A percentile compares a stretch with the other conserved stretches of the same genome.
Evolutionary conservation across 2,113 vertebrate species (phyloP).

Genomic region (Grantiella picta): DNA sequence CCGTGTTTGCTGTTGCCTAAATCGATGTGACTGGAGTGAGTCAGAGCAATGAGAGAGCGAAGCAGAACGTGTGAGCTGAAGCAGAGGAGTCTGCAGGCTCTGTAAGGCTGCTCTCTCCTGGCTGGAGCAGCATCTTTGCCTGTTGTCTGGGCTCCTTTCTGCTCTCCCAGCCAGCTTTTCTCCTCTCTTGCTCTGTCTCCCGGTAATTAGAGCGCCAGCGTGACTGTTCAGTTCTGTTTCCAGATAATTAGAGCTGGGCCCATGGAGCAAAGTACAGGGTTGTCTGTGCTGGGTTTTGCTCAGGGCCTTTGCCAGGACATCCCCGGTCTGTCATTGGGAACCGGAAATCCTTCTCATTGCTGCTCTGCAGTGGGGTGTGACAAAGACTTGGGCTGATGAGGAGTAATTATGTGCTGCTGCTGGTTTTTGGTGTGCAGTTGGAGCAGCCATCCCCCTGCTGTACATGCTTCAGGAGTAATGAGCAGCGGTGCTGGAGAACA

Average conservation of each 20-base stretch:
- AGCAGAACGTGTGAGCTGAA: neutral
- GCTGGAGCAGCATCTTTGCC: neutral
- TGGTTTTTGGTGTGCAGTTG: neutral
- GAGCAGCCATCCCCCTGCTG: neutral
- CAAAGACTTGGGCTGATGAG: neutral
- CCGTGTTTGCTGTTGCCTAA: neutral
- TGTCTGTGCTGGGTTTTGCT: neutral
- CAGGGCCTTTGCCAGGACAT: neutral
- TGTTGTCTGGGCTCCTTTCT: neutral
- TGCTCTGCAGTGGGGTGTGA: neutral
- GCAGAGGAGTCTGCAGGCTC: neutral
- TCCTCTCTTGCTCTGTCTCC: neutral
- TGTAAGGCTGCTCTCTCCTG: neutral
- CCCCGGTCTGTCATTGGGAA: neutral
- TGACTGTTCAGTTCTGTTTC: neutral
- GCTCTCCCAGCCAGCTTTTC: neutral
- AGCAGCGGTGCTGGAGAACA: neutral
- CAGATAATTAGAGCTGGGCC: neutral
- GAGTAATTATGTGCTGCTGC: neutral
- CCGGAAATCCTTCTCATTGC: neutral
- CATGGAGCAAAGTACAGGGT: neutral
- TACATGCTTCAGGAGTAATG: neutral
- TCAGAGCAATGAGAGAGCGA: neutral
- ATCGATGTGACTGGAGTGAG: neutral
- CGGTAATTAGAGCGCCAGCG: neutral